Base-by-base conservation (phyloP, 1,140 invertebrate genomes). In the Drosophila pseudoananassae region DNA sequence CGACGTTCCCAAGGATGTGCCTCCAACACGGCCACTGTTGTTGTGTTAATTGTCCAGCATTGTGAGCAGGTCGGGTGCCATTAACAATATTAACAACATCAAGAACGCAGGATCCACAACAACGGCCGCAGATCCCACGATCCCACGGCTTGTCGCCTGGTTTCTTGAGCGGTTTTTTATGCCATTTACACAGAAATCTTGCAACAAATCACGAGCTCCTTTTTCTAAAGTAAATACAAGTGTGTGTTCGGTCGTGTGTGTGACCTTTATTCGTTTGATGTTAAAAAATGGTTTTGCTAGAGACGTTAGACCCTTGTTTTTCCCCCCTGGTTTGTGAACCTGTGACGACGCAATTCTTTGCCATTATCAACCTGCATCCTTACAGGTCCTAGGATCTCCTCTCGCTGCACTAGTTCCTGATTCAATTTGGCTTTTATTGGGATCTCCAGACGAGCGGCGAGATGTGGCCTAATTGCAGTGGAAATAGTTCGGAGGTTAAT, bases 111-210 rank as follows among this genome's bases (percentile, higher is more conserved):
- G 31, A 36, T 54, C 47, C 64, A 68, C 43, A 31, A 38, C 23
- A 17, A 49, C 12, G 29, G 58, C 64, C 64, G 29, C 63, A 56
- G 54, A 46, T 46, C 43, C 43, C 43, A 46, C 78, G 83, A 75
- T 88, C 83, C 83, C 83, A 88, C 84, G 83, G 83, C 83, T 64
- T 88, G 82, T 87, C 83, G 69, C 78, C 81, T 60, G 31, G 63
- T 43, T 58, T 56, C 56, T 60, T 54, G 55, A 64, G 52, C 70
- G 49, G 47, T 82, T 89, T 87, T 87, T 83, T 87, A 87, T 87
- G 83, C 83, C 83, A 88, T 88, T 88, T 88, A 88, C 84, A 70
- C n/a, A 77, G 83, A 88, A 88, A 88, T 88, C 83, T 88, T 80
- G 83, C 84, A 89, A 88, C 83, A 88, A 89, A 88, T 88, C 83